Base-by-base conservation (phyloP, 2,797 vertebrate species). In the Rachycentron canadum region DNA sequence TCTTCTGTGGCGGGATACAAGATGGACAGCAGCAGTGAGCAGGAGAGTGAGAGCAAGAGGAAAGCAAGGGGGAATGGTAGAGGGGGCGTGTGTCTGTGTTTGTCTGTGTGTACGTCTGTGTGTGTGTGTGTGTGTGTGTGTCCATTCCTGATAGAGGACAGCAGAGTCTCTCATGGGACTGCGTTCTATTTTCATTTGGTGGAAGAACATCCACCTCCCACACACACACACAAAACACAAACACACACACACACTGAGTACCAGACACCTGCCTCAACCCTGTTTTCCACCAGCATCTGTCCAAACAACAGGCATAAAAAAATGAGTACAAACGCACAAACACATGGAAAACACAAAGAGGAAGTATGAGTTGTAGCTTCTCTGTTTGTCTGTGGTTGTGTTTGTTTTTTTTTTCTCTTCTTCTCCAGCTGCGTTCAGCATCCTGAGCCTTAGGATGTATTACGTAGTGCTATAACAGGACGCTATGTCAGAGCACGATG, bases 231-330 rank as follows among this genome's bases (percentile, higher is more conserved):
- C 45, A 69, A 76, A n/a, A 70, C 56, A 62, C 26, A 72, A 11
- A 71, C 52, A 64, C 21, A 73, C 71, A 85, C 53, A 78, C 70
- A 62, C 57, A 67, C 58, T 40, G 63, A 64, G 28, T 25, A 73
- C 32, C 34, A 61, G 38, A 82, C 86, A 91, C 85, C 79, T 90
- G 85, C 83, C 79, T 86, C 68, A 58, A 68, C 79, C 68, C 64
- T 82, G 82, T 86, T 88, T 81, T 74, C 78, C 68, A 59, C 38
- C 76, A 86, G 78, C 88, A 89, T 89, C 88, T 89, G 85, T 88
- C 81, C 77, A 89, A 89, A 90, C 85, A 90, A 69, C 69, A 81
- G 53, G 19, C 47, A 32, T 32, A 77, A 75, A 75, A 78, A 17
- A 69, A 70, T 5, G 8, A 82, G 25, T 2, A 63, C 64, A 66